These are phyloP conservation scores for Frankliniella intonsa DNA, from an alignment of 2,888 invertebrate species.

Conservation along the genomic window DNA sequence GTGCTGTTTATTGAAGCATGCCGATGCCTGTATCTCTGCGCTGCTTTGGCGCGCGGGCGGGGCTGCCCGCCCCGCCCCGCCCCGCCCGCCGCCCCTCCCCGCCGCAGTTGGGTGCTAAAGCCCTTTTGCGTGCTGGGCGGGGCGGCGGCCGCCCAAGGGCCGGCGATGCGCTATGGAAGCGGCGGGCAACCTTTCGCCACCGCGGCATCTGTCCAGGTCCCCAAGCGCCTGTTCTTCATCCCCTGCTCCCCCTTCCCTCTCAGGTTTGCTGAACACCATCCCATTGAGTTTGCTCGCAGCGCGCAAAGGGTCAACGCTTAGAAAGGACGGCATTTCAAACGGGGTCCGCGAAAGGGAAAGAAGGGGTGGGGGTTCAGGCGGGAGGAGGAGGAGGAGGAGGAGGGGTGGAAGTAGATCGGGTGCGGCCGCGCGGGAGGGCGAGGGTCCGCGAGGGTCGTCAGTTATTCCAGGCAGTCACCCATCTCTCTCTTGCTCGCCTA, in stretches of 20 bases:
- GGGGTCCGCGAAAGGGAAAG: not conserved
- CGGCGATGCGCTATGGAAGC: too few species aligned
- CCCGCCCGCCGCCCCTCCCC: not conserved
- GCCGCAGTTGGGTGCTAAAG: not conserved
- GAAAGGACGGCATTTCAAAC: not conserved
- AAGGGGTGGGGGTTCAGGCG: not conserved
- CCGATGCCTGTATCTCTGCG: not conserved
- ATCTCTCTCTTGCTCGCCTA: not conserved
- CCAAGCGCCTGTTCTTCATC: not conserved
- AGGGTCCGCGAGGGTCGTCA: not conserved
- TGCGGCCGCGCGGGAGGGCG: not conserved
- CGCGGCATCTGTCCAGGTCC: too few species aligned
- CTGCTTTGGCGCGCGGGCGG: not conserved
- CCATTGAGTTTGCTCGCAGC: too few species aligned
- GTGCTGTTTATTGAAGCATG: constrained; percentile 1
- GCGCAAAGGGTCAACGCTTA: too few species aligned
- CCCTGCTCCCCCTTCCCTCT: too few species aligned
- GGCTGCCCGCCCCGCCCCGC: not conserved
- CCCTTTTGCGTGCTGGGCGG: not conserved
- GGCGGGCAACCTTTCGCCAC: too few species aligned
- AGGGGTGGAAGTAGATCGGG: not conserved
- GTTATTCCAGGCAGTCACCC: not conserved
- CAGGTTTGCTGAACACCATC: too few species aligned
- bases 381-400: not conserved
- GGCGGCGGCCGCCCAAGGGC: too few species aligned